Conservation (phyloP, 2,797 vertebrate species). For the Botia kubotai region DNA sequence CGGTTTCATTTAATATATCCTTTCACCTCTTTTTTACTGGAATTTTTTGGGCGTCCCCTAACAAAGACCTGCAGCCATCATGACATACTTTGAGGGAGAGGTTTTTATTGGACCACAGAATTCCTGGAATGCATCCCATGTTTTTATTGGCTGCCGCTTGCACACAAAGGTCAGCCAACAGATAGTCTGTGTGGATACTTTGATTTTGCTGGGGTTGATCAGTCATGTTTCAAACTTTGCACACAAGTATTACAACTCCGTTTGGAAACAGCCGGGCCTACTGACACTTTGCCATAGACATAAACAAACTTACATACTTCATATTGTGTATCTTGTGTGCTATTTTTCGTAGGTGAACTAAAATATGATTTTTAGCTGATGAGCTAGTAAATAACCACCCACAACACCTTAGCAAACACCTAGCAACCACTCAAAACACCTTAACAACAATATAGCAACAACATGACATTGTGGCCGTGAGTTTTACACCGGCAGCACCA, state of each 20-base stretch:
- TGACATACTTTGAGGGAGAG: neutral
- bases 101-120: constrained; percentile 28
- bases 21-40: neutral
- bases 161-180: constrained; percentile 37
- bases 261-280: neutral
- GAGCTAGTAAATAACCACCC: neutral
- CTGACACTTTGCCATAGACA: too few relatives aligned
- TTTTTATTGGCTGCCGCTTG: constrained; percentile 9
- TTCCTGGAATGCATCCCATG: constrained; percentile 37
- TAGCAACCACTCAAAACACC: neutral
- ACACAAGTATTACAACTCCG: neutral
- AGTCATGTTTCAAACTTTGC: neutral
- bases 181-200: neutral
- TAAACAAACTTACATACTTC: too few relatives aligned
- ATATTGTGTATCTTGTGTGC: neutral
- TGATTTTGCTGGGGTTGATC: neutral
- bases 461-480: neutral
- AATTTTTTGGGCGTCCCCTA: neutral
- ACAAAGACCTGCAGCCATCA: constrained; percentile 9
- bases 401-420: neutral
- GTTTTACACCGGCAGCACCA: neutral
- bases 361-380: too few relatives aligned
- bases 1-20: neutral
- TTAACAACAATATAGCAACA: neutral
- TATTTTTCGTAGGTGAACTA: too few relatives aligned